A percentile compares a stretch with the other conserved stretches of the same genome.
Evolutionary conservation across 2,888 invertebrate genomes (phyloP).

Genomic region (Ornithoptera alexandrae): DNA sequence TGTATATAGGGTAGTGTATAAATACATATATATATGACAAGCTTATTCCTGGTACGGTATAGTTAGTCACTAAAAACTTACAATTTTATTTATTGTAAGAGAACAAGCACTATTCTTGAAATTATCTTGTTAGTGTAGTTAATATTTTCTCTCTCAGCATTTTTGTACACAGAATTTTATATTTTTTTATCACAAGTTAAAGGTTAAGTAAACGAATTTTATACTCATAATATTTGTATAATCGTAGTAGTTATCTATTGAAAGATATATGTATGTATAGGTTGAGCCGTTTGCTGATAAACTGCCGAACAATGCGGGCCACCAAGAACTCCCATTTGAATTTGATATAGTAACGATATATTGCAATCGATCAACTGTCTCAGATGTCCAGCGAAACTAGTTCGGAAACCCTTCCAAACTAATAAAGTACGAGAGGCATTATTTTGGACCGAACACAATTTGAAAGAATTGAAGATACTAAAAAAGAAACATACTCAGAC

Average conservation of each 20-base stretch:
- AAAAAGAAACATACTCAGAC: background rate
- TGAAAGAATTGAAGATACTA: background rate
- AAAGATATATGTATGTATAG: background rate
- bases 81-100: too few species aligned
- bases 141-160: too few species aligned
- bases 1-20: too few species aligned
- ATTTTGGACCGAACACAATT: background rate
- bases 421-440: background rate
- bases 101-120: too few species aligned
- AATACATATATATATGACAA: too few species aligned
- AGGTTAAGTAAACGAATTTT: background rate
- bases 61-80: too few species aligned
- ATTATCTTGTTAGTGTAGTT: too few species aligned
- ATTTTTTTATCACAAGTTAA: background rate
- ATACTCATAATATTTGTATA: background rate
- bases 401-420: conserved; percentile 7
- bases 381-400: background rate
- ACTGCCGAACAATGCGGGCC: background rate
- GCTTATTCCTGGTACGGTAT: too few species aligned
- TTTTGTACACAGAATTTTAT: background rate
- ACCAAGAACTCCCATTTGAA: background rate
- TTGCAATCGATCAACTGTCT: conserved; percentile 10
- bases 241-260: background rate
- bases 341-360: conserved; percentile 14
- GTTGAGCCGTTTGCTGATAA: background rate